phyloP scores from a whole-genome alignment of 1,140 invertebrate species.

The Charaxes varanes region DNA sequence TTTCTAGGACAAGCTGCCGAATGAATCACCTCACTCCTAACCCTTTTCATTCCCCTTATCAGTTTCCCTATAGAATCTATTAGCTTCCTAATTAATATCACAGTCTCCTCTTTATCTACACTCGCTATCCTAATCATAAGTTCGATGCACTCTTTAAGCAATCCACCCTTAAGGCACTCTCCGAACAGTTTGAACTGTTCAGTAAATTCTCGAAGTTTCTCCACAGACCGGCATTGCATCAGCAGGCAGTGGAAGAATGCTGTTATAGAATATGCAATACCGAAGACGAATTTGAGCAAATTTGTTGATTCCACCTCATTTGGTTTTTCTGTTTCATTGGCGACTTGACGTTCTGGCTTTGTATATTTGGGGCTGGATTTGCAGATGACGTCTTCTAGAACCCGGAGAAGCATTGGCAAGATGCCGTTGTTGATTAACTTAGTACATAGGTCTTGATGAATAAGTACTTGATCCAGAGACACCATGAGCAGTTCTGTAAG shows the following conservation, averaged over 20 bases:
- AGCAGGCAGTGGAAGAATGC: slow-evolving; percentile 77
- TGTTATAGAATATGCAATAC: slow-evolving; percentile 75
- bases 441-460: slow-evolving; percentile 74
- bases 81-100: slow-evolving; percentile 72
- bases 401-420: slow-evolving; percentile 76
- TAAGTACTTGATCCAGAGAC: slow-evolving; percentile 75
- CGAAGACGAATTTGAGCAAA: slow-evolving; percentile 78
- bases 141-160: slow-evolving; percentile 75
- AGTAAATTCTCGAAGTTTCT: slow-evolving; percentile 76
- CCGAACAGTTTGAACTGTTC: slow-evolving; percentile 77
- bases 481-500: slow-evolving; percentile 76
- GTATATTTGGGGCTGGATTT: slow-evolving; percentile 49
- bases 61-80: slow-evolving; percentile 76
- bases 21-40: slow-evolving; percentile 75
- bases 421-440: slow-evolving; percentile 78
- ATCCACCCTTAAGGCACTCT: slow-evolving; percentile 75
- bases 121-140: slow-evolving; percentile 74
- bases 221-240: slow-evolving; percentile 72
- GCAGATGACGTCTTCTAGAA: slow-evolving; percentile 75
- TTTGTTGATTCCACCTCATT: slow-evolving; percentile 48
- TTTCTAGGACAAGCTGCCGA: slow-evolving; percentile 66
- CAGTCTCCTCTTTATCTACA: slow-evolving; percentile 50
- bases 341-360: slow-evolving; percentile 32
- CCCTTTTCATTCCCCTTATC: slow-evolving; percentile 75
- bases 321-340: slow-evolving; percentile 24